Percentiles rank a stretch among this genome's conserved stretches.
These are phyloP conservation scores for Malurus alboscapulatus DNA, from an alignment of 2,113 vertebrate species.

Conservation along the genomic window DNA sequence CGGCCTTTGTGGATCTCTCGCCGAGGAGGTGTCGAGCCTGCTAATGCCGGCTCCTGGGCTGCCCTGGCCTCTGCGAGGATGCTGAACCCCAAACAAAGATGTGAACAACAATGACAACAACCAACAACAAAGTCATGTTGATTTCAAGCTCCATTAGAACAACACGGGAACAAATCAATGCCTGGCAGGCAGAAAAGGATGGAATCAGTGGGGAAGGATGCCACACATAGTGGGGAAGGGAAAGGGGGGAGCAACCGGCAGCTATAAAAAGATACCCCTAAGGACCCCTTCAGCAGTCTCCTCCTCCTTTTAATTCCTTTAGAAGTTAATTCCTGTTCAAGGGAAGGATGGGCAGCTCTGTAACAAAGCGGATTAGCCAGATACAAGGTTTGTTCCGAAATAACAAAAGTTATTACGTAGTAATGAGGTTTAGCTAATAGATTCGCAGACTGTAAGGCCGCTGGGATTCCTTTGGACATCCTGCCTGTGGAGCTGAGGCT, in stretches of 20 bases:
- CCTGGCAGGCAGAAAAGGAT: slow-evolving; percentile 61
- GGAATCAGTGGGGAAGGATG: slow-evolving; percentile 51
- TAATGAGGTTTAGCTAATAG: slow-evolving; percentile 56
- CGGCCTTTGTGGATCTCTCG: neutral
- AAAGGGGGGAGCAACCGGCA: neutral
- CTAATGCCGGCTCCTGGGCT: neutral
- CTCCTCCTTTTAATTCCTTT: slow-evolving; percentile 54
- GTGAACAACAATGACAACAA: slow-evolving; percentile 41
- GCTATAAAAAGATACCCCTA: slow-evolving; percentile 60
- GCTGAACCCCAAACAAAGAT: slow-evolving; percentile 60
- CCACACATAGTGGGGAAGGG: neutral
- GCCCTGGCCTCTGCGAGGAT: neutral
- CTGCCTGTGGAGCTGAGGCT: neutral
- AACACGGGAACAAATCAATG: slow-evolving; percentile 66
- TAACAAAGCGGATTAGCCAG: slow-evolving; percentile 58
- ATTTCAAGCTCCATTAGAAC: slow-evolving; percentile 69
- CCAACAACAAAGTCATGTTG: slow-evolving; percentile 58
- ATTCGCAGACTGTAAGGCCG: neutral
- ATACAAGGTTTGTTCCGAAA: slow-evolving; percentile 53
- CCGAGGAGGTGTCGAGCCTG: neutral
- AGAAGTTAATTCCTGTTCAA: slow-evolving; percentile 55
- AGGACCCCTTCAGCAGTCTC: slow-evolving; percentile 47
- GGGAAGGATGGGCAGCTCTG: slow-evolving; percentile 50
- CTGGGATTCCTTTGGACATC: slow-evolving; percentile 12
- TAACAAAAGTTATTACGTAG: slow-evolving; percentile 60